Conservation (phyloP, 2,888 invertebrate species). For the Noctua comes region DNA sequence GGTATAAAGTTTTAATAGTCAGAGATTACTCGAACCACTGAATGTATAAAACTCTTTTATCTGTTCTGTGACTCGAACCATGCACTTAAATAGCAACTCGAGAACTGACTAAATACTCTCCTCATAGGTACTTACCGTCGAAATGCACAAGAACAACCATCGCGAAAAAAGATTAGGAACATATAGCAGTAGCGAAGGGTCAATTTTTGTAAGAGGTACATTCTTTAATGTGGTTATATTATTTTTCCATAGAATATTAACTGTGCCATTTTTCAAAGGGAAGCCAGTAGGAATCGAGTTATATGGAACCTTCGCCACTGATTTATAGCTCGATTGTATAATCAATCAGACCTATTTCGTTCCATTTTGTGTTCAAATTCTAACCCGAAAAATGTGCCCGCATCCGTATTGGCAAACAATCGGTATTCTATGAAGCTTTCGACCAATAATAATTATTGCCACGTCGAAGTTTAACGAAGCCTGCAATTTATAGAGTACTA, state of each 20-base stretch:
- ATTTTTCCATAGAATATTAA: no score
- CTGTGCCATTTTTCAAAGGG: no score
- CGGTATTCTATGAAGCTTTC: background rate
- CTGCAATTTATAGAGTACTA: conserved; percentile 3
- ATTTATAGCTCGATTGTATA: background rate
- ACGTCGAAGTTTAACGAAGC: background rate
- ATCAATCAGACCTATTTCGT: background rate
- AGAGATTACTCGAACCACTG: background rate
- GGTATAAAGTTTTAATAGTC: background rate
- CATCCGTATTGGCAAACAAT: conserved; percentile 24
- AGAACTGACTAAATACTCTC: background rate
- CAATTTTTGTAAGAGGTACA: no score
- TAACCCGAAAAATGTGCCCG: background rate
- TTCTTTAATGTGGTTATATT: no score
- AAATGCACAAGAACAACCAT: background rate
- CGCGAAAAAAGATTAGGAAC: background rate
- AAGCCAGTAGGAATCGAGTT: no score
- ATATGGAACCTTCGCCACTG: no score
- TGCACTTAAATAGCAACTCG: background rate
- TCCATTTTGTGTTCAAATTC: background rate
- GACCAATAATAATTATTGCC: conserved; percentile 1
- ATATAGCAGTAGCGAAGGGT: no score
- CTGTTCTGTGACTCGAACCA: background rate
- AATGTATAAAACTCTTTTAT: background rate
- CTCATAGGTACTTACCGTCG: background rate